phyloP scores from a whole-genome alignment of 2,113 vertebrate genomes.

The Salminus brasiliensis region DNA sequence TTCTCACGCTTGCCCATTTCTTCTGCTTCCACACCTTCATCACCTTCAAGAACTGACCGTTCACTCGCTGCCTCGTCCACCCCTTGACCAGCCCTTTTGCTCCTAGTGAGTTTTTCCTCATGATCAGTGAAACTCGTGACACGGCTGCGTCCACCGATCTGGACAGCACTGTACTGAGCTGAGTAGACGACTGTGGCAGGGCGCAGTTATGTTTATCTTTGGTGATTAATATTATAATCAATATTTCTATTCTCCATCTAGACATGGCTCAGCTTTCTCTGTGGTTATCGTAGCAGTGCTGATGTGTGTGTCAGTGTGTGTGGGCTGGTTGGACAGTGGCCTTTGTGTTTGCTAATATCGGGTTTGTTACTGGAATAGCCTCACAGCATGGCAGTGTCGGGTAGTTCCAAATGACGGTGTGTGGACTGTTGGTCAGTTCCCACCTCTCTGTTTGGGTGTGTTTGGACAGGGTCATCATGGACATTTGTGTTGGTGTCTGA shows the following conservation, averaged over 20 bases:
- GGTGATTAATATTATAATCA: background rate
- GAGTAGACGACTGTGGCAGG: background rate
- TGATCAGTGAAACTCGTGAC: too few relatives aligned
- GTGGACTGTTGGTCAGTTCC: background rate
- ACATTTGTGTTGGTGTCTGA: background rate
- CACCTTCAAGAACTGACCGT: too few relatives aligned
- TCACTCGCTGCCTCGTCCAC: too few relatives aligned
- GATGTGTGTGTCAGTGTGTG: background rate
- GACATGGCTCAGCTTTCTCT: background rate
- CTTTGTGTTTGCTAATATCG: slow-evolving; percentile 29
- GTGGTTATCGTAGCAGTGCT: background rate
- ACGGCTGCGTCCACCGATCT: too few relatives aligned
- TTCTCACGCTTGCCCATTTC: too few relatives aligned
- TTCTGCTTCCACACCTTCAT: too few relatives aligned
- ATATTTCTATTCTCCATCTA: background rate
- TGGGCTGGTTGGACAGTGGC: slow-evolving; percentile 12
- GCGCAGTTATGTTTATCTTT: background rate
- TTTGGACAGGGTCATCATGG: slow-evolving; percentile 13
- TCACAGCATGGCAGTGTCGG: background rate
- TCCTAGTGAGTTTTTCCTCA: too few relatives aligned
- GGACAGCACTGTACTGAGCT: too few relatives aligned
- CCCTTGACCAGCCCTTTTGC: too few relatives aligned
- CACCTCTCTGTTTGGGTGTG: slow-evolving; percentile 21
- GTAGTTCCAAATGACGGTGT: background rate
- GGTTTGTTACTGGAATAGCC: background rate